These are phyloP conservation scores for Eremophila alpestris DNA, from an alignment of 2,797 vertebrate species.

Conservation along the genomic window DNA sequence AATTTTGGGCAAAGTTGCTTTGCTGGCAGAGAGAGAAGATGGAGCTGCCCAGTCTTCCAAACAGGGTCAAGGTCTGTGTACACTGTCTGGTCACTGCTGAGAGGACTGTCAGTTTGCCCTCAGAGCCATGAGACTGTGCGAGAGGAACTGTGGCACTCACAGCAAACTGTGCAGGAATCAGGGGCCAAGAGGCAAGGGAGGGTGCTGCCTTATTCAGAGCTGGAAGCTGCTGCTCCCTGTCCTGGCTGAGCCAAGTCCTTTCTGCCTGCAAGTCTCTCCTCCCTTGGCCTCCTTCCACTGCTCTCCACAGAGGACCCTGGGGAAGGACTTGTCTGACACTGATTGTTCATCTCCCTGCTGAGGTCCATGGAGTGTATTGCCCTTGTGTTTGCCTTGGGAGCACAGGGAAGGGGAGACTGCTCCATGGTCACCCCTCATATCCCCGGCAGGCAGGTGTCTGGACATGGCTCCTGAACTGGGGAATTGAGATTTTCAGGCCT, in stretches of 20 bases:
- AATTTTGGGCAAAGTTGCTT: background rate
- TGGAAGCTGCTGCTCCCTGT: slow-evolving; percentile 7
- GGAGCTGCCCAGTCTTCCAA: background rate
- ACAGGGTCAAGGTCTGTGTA: background rate
- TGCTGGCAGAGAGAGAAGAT: background rate
- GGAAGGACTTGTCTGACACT: background rate
- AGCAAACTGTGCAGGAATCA: fast-evolving
- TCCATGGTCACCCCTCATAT: background rate
- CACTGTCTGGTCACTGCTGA: background rate
- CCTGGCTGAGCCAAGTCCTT: background rate
- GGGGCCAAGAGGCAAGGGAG: background rate
- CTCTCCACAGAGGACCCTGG: background rate
- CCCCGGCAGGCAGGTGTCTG: background rate
- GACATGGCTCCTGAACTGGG: background rate
- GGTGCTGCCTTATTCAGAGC: background rate
- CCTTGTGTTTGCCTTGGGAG: background rate
- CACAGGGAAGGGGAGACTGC: background rate
- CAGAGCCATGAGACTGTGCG: background rate
- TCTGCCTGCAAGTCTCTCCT: background rate
- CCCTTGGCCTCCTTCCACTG: background rate
- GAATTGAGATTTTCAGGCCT: background rate
- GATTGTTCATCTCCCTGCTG: background rate
- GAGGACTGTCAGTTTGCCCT: background rate
- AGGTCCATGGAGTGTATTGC: background rate
- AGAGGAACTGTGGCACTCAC: background rate